Evolutionary conservation across 2,113 vertebrate species (phyloP), one percentile per base, ranked within the genome.

Genomic region (Campylomormyrus numenius): DNA sequence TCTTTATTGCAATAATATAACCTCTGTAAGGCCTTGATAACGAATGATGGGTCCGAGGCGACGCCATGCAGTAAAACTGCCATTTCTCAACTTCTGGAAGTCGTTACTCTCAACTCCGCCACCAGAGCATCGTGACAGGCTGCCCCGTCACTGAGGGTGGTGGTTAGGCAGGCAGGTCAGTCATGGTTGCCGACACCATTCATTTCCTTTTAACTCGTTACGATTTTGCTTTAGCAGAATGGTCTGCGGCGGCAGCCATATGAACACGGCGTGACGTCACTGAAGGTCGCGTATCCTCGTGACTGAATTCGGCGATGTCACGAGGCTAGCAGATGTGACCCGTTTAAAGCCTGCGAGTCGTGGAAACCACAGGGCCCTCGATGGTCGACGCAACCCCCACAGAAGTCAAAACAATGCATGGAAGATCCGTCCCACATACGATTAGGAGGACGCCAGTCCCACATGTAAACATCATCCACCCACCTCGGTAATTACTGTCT

Each of bases 31-130:
- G 89, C 91, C 49, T 90, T 93, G 92, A 80, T 42, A 90, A 89
- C 90, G 92, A 93, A 90, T 91, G 92, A 94, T 92, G 92, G 92
- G 94, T 93, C 92, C 92, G 92, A 94, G 94, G 90, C 95, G 0
- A 93, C 91, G 83, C 85, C 84, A 91, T 90, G 92, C 90, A 91
- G 89, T 90, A 91, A 66, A 94, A 93, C 92, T 89, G 92, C 91
- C 91, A 93, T 15, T 45, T 5, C 46, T 50, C 21, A 21, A 42
- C 74, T 80, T 42, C 74, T 19, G 31, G 74, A 80, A 19, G 35
- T 80, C 35, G 35, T 39, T 19, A 42, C 74, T 13, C 74, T 80
- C 11, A 42, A 17, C 74, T 80, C 31, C 15, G 27, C 10, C 62
- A 24, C 3, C 62, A 13, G 62, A 31, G n/a, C n/a, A 1, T 1